A percentile compares a stretch with the other conserved stretches of the same genome.
Conservation (phyloP, 2,888 invertebrate species). For the Lumbricus terrestris region DNA sequence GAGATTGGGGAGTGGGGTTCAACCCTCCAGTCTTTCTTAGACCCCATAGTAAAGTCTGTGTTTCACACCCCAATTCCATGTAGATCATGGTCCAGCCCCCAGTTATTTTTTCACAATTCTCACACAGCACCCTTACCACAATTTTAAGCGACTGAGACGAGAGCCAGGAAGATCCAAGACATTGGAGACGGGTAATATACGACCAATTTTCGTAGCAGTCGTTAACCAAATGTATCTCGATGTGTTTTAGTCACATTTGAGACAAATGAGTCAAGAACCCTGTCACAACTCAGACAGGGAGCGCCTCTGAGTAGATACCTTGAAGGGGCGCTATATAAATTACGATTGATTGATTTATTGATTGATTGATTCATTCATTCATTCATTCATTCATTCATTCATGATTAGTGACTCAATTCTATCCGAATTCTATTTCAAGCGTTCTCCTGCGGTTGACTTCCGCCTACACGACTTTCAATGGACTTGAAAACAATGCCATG, state of each 20-base stretch:
- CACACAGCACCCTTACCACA: not conserved
- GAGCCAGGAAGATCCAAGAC: not conserved
- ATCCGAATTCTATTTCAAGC: not conserved
- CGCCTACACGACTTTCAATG: not conserved
- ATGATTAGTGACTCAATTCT: not conserved
- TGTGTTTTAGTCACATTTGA: not conserved
- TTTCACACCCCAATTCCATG: too few relatives aligned
- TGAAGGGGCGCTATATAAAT: too few relatives aligned
- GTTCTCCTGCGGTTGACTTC: not conserved
- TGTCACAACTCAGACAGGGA: not conserved
- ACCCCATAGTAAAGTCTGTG: too few relatives aligned
- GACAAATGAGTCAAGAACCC: not conserved
- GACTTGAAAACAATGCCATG: not conserved
- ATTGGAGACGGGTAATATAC: not conserved
- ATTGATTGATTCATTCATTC: too few relatives aligned
- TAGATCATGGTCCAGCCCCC: too few relatives aligned
- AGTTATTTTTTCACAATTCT: too few relatives aligned
- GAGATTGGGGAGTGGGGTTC: too few relatives aligned
- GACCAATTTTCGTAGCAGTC: not conserved
- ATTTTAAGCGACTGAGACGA: not conserved
- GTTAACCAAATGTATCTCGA: not conserved
- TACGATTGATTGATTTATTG: too few relatives aligned
- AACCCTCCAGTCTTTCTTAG: too few relatives aligned
- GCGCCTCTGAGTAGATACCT: too few relatives aligned
- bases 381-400: too few relatives aligned